Evolutionary conservation across 2,797 vertebrate species (phyloP), one percentile per base, ranked within the genome.

Genomic region (Bradypodion ventrale): DNA sequence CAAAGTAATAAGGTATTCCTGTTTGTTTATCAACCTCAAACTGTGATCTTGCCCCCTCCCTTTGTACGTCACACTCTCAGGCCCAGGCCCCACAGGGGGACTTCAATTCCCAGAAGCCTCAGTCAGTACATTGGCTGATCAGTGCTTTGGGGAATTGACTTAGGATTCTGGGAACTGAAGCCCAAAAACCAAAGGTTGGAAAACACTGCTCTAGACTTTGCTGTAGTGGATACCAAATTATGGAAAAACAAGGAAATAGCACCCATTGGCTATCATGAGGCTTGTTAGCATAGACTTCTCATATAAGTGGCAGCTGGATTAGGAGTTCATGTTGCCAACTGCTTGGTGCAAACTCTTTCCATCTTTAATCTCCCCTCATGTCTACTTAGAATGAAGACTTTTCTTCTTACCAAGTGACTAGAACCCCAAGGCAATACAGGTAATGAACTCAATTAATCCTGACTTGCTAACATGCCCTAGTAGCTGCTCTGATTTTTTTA

Each of bases 251-350:
- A 92, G 91, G 94, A 90, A 62, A 70, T 75, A 25, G 73, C 75
- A 93, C 72, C 85, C 92, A 92, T 83, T 93, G 91, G 90, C 88
- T 92, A 86, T 85, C 90, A 87, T 80, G 76, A 92, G 83, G 83
- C 63, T 90, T 90, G 93, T 94, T 94, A 93, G 65, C 40, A 87
- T 82, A 93, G 65, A 68, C 89, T 82, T 84, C 74, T 89, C 49
- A 77, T 92, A 88, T 86, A 88, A 90, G 91, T 84, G 92, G 75
- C 82, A 93, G 46, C 86, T 93, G 63, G 84, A 93, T 93, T 92
- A 94, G 93, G 80, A 84, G 75, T 92, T 89, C 80, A 80, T 78
- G 92, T 94, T 84, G 86, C 56, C 68, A 85, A 79, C 46, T 92
- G 83, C 52, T 86, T 87, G 81, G 56, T 90, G 84, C 86, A 92